Evolutionary conservation across 23 tunicate genomes (phyloP).

Genomic region (Styela plicata): DNA sequence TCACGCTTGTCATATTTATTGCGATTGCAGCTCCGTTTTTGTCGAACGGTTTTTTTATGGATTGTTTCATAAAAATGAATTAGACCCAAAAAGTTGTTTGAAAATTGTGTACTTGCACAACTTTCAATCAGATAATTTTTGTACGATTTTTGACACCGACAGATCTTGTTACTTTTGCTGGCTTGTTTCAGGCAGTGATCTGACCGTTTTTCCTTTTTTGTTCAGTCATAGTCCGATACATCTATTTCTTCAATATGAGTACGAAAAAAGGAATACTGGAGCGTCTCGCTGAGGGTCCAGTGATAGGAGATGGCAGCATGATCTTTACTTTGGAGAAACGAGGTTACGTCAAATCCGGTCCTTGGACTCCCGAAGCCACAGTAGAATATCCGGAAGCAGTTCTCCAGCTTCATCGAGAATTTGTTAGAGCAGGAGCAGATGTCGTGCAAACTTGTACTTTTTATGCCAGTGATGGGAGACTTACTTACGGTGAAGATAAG

Average conservation of each 20-base stretch:
- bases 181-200: too few species aligned
- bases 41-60: too few species aligned
- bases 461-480: conserved; percentile 51
- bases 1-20: too few species aligned
- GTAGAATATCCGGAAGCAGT: conserved; percentile 76
- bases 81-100: too few species aligned
- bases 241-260: neutral
- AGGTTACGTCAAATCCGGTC: conserved; percentile 69
- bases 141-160: too few species aligned
- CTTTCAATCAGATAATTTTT: too few species aligned
- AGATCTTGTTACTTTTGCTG: too few species aligned
- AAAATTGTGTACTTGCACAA: too few species aligned
- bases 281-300: conserved; percentile 65
- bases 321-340: conserved; percentile 76
- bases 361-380: conserved; percentile 81
- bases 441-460: conserved; percentile 73
- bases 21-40: too few species aligned
- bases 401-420: conserved; percentile 70
- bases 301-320: conserved; percentile 90
- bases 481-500: neutral
- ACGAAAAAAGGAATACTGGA: conserved; percentile 37
- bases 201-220: too few species aligned
- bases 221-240: too few species aligned
- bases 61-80: too few species aligned
- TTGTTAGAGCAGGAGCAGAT: conserved; percentile 82